These are phyloP conservation scores for Drosophila rubida DNA, from an alignment of 2,888 invertebrate species.

Conservation along the genomic window DNA sequence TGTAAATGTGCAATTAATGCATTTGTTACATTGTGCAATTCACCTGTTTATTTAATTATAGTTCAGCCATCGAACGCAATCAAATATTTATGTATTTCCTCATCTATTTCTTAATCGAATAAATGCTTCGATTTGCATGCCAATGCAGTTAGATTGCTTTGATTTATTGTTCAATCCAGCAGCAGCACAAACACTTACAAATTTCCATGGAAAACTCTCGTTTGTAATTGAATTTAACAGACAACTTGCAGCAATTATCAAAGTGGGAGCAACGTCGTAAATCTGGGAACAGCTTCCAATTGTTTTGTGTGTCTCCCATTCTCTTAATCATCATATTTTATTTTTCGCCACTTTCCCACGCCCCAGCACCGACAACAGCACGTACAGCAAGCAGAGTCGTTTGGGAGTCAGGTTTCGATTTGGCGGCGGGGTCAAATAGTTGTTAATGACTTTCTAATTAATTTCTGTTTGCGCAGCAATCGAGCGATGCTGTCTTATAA, in stretches of 20 bases:
- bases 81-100: not conserved
- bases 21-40: constrained; percentile 20
- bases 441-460: constrained; percentile 75
- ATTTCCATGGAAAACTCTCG: constrained; percentile 33
- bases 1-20: constrained; percentile 33
- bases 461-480: constrained; percentile 59
- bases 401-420: constrained; percentile 13
- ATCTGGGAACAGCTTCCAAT: constrained; percentile 30
- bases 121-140: not conserved
- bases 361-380: constrained; percentile 40
- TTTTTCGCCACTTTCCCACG: constrained; percentile 61
- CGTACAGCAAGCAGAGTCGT: constrained; percentile 36
- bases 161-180: constrained; percentile 50
- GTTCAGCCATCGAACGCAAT: not conserved
- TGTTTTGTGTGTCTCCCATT: constrained; percentile 5
- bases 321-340: not conserved
- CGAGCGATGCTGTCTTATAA: constrained; percentile 31
- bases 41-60: not conserved
- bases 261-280: constrained; percentile 25
- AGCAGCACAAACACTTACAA: not conserved
- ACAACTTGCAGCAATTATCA: constrained; percentile 55
- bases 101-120: constrained; percentile 10
- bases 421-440: constrained; percentile 35
- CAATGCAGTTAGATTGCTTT: too few species aligned
- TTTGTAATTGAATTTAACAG: constrained; percentile 55